Percentiles rank a stretch among this genome's conserved stretches.
phyloP scores from a whole-genome alignment of 2,888 invertebrate genomes.

The Sesia apiformis region DNA sequence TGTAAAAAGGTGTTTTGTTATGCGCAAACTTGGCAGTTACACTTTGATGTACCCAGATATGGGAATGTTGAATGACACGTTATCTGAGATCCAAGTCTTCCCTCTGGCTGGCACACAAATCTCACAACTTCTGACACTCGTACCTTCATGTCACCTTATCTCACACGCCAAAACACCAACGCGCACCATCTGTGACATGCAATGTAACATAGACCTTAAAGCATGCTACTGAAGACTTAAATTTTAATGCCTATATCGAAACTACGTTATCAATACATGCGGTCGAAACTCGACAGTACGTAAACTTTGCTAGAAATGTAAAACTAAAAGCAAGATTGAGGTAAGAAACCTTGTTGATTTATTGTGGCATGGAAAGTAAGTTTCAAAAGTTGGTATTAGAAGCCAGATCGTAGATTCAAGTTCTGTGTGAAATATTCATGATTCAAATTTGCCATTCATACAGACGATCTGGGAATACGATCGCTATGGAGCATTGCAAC shows the following conservation, averaged over 20 bases:
- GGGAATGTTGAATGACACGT: neutral
- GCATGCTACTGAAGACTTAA: neutral
- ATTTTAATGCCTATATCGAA: no score
- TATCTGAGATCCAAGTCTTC: neutral
- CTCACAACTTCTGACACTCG: neutral
- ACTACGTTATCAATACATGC: neutral
- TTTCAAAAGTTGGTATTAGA: neutral
- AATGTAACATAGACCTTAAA: neutral
- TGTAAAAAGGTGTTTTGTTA: no score
- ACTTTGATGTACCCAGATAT: no score
- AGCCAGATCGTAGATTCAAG: no score
- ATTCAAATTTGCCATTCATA: no score
- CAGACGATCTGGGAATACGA: no score
- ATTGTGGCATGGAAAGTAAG: neutral
- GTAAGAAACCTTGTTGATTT: neutral
- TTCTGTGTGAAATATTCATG: no score
- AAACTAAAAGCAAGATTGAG: neutral
- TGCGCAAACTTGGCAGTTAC: no score
- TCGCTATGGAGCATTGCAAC: no score
- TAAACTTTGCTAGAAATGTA: neutral
- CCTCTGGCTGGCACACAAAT: neutral
- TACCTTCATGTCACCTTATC: neutral
- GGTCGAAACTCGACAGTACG: neutral
- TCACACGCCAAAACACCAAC: neutral
- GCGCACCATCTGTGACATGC: neutral